Conservation (phyloP, 2,888 invertebrate genomes). For the Oxycera nigricornis region DNA sequence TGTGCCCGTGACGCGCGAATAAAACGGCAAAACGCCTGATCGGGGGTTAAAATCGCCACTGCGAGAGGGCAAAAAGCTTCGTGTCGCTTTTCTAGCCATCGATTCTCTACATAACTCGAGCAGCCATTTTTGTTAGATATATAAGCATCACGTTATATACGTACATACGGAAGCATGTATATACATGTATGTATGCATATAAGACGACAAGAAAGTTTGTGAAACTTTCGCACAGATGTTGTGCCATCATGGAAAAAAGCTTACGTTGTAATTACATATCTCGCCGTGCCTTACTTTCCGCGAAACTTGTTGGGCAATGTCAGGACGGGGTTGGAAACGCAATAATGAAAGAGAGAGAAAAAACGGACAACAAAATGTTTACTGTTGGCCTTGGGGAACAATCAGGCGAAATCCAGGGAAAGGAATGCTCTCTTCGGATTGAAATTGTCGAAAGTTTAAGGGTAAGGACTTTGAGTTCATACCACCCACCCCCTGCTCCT, state of each 20-base stretch:
- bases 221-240: conserved; percentile 11
- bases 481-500: no score
- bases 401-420: neutral
- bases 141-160: neutral
- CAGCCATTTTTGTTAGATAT: conserved; percentile 9
- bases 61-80: conserved; percentile 9
- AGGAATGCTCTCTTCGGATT: neutral
- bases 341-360: neutral
- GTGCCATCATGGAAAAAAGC: conserved; percentile 7
- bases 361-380: neutral
- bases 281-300: neutral
- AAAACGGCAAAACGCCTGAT: neutral
- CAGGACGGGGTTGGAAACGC: neutral
- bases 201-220: neutral
- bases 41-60: conserved; percentile 20
- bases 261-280: neutral
- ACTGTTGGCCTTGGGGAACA: neutral
- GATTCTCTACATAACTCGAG: conserved; percentile 6
- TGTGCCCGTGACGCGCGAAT: neutral
- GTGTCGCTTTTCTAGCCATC: neutral
- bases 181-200: neutral
- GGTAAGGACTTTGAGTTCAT: no score
- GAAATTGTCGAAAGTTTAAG: no score
- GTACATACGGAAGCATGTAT: neutral
- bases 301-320: neutral